Evolutionary conservation across 2,888 invertebrate species (phyloP).

Genomic region (Apodemia mormo): DNA sequence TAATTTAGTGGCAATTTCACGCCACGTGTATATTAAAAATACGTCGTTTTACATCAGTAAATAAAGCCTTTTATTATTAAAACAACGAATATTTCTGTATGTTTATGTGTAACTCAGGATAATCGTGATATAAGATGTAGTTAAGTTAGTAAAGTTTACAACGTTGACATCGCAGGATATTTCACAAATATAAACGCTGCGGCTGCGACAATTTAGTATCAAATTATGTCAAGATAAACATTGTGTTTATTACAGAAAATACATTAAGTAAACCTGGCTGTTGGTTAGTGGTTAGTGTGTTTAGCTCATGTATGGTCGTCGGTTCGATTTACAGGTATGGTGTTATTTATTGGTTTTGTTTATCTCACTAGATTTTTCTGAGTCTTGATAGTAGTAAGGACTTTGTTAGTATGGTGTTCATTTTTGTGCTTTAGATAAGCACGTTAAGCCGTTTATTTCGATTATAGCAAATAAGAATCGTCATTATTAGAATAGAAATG

Average conservation of each 20-base stretch:
- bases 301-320: no score
- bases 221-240: not conserved
- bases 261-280: no score
- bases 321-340: no score
- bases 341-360: no score
- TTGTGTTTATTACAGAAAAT: not conserved
- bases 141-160: not conserved
- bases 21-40: conserved; percentile 12
- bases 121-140: not conserved
- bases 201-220: not conserved
- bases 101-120: conserved; percentile 16
- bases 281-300: no score
- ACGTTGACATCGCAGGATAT: not conserved
- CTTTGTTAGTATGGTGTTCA: no score
- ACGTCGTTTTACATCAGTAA: conserved; percentile 13
- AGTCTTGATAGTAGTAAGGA: no score
- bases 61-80: conserved; percentile 9
- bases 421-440: no score
- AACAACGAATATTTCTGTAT: conserved; percentile 8
- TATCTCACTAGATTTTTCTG: no score
- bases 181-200: not conserved
- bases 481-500: no score
- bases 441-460: no score
- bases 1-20: conserved; percentile 27
- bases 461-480: no score